Conservation (phyloP, 2,888 invertebrate species). For the Stenodera caucasica region DNA sequence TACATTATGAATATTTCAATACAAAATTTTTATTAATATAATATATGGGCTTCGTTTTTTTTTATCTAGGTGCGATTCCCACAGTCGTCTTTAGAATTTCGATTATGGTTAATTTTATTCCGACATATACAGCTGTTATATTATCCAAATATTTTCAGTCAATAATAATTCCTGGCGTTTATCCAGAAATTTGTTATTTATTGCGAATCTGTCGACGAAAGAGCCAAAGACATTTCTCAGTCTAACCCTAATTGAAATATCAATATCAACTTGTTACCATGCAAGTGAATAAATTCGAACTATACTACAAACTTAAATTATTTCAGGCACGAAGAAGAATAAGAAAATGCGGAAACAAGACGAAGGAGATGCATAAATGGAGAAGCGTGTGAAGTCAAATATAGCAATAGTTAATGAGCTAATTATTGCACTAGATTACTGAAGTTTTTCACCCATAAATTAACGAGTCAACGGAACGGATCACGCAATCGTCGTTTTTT, state of each 20-base stretch:
- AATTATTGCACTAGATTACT: slow-evolving; percentile 28
- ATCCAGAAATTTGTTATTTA: too few species aligned
- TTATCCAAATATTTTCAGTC: neutral
- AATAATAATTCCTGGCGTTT: slow-evolving; percentile 12
- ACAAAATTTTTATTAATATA: slow-evolving; percentile 24
- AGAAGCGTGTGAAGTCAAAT: slow-evolving; percentile 25
- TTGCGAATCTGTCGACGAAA: neutral
- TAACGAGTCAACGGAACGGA: slow-evolving; percentile 20
- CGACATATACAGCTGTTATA: neutral
- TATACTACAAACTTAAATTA: slow-evolving; percentile 21
- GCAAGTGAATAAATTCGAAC: slow-evolving; percentile 26
- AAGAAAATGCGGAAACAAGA: slow-evolving; percentile 21
- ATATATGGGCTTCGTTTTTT: slow-evolving; percentile 11
- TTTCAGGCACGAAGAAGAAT: slow-evolving; percentile 25
- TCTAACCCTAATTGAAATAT: slow-evolving; percentile 30
- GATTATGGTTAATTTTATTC: neutral
- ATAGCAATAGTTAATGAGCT: slow-evolving; percentile 27
- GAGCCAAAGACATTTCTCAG: slow-evolving; percentile 22
- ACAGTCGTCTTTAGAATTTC: slow-evolving; percentile 16
- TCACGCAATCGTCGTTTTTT: slow-evolving; percentile 13
- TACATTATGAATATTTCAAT: slow-evolving; percentile 22
- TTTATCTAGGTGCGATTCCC: slow-evolving; percentile 17
- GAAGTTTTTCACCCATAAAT: slow-evolving; percentile 25
- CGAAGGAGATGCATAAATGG: slow-evolving; percentile 22
- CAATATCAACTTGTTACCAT: slow-evolving; percentile 28